Base-by-base conservation (phyloP, 1,140 invertebrate species). In the Drosophila sturtevanti region DNA sequence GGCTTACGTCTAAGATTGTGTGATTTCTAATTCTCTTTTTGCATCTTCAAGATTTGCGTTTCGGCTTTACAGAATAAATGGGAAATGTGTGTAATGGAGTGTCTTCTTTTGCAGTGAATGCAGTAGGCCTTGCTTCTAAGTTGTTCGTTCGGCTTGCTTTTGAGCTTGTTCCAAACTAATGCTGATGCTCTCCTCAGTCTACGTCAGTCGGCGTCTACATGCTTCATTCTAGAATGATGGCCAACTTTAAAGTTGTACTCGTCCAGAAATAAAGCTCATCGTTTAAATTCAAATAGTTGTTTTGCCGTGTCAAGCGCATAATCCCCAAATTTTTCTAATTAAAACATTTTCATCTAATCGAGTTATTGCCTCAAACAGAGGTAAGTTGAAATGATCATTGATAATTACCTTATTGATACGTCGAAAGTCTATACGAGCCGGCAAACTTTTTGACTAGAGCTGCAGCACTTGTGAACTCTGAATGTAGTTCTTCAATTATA, bases 381-480 rank as follows among this genome's bases (percentile, higher is more conserved):
- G 63, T 9, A 66, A 34, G 6, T 27, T 27, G 11, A 66, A 66
- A 51, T 35, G 27, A 16, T 51, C 31, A 37, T 51, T 48, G 2
- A 65, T 54, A 7, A 58, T 48, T 22, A 51, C 55, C 12, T 58
- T 63, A 9, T 48, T 58, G 3, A 69, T 34, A 0, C 37, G 22
- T 24, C 52, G 21, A 16, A 34, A 68, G 24, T 69, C 54, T 10
- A 58, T 41, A 12, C 12, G 27, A 51, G 6, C 37, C 37, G 31
- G 51, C 27, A 5, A 12, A 16, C 6, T 69, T 69, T 34, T 63
- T 56, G 11, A 69, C 60, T 1, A 69, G 31, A 24, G 51, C 59
- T 16, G 18, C 41, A 2, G 41, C 14, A 48, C 41, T 48, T 18
- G 41, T 38, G 18, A 34, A 59, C 34, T 59, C 64, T 1, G 64